Conservation (phyloP, 2,113 vertebrate genomes). For the Panthera tigris region DNA sequence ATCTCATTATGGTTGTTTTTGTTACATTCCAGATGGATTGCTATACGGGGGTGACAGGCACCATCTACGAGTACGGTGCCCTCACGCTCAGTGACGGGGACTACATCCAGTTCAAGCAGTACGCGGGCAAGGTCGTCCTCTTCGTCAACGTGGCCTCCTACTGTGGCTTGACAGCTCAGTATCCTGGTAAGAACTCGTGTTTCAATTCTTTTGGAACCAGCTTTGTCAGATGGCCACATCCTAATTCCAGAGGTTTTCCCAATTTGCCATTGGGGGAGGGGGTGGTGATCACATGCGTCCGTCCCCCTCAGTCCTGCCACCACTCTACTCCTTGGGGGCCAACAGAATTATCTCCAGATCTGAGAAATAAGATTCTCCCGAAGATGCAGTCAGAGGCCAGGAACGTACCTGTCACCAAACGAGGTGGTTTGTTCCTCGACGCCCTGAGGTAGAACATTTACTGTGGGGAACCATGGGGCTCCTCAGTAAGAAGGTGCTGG, state of each 20-base stretch:
- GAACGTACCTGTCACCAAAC: background rate
- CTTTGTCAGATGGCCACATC: background rate
- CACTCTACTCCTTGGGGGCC: background rate
- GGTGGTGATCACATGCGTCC: too few relatives aligned
- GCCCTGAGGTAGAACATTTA: background rate
- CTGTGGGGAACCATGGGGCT: background rate
- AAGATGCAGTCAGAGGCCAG: background rate
- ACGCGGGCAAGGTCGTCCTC: constrained; percentile 89
- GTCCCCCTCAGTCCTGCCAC: background rate
- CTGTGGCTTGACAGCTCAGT: constrained; percentile 93
- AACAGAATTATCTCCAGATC: background rate
- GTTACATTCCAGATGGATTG: constrained; percentile 85
- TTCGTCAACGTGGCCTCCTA: constrained; percentile 95
- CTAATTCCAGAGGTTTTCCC: background rate
- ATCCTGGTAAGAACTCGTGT: constrained; percentile 87
- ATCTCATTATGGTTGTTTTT: background rate
- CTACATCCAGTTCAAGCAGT: constrained; percentile 87
- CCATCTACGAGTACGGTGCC: constrained; percentile 89
- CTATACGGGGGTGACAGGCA: constrained; percentile 80
- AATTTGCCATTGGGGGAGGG: background rate
- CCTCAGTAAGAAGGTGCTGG: background rate
- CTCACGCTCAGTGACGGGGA: constrained; percentile 84
- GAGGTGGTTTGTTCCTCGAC: background rate
- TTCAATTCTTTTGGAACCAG: background rate
- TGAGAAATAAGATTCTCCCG: background rate